Base-by-base conservation (phyloP, 2,797 vertebrate species). In the Naso thynnoides region DNA sequence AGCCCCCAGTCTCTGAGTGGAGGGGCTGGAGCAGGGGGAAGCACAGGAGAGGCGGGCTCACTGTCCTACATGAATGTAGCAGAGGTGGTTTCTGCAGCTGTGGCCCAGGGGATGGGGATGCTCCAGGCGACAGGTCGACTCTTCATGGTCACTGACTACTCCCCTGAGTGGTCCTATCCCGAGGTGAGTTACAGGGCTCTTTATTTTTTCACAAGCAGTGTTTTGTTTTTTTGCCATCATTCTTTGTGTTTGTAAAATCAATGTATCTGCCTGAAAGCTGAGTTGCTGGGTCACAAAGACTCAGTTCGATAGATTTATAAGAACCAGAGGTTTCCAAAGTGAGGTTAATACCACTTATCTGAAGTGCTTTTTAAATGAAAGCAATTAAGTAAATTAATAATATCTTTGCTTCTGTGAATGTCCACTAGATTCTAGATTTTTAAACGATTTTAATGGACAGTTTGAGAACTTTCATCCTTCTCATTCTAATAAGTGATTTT, bases 121-220 rank as follows among this genome's bases (percentile, higher is more conserved):
- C 96, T 99, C 53, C 98, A 99, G 93, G 97, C 97, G 88, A 97
- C 96, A 0, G 97, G 98, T 5, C 95, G 97, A 59, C 94, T 99
- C 91, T 99, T 99, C 94, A 96, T 99, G 96, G 98, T 99, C 91
- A 99, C 98, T 1, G 98, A 99, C 94, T 99, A 99, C 90, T 99
- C 98, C 41, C 98, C 98, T 1, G 98, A 99, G 87, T 99, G 98
- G 98, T 99, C 98, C 31, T 99, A 99, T 84, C 98, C 98, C 3
- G 98, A 99, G 98, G 98, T 99, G 84, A 95, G 96, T 48, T 6
- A 48, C 42, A 18, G 1, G 6, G 5, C 21, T 45, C 52, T 71
- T 59, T 36, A 11, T 48, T 31, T 50, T 33, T 54, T 26, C 29
- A 48, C 8, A 31, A 24, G 1, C 5, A 8, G 2, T 49, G 8